Evolutionary conservation across 2,888 invertebrate species (phyloP), one percentile per base, ranked within the genome.

Genomic region (Oeneis ivallda): DNA sequence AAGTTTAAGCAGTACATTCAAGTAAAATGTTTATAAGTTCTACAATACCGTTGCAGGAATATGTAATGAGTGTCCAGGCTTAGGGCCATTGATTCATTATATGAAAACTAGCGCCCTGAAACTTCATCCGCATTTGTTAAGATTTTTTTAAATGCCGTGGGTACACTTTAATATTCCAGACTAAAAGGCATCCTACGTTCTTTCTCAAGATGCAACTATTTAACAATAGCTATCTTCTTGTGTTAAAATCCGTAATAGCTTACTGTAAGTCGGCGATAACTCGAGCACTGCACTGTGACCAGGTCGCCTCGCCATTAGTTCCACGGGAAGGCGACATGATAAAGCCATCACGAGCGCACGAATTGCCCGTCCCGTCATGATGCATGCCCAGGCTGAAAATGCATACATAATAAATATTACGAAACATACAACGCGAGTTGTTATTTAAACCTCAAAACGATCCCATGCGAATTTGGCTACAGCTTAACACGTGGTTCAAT

Each of bases 241-340:
- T 41, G 5, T 41, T 13, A 11, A 13, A 11, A 41, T 5, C 11
- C 0, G 5, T 13, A 4, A 17, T n/a, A 9, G n/a, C 19, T 76
- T 85, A 95, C 95, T 93, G 90, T 54, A 95, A 80, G 69, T 93
- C 93, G 6, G 92, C 86, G 75, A 94, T 93, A 13, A 95, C 92
- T 50, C 93, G 87, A 0, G 95, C 95, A 78, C 96, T 96, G 83
- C 96, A 96, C 1, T 88, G 82, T 0, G 96, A 96, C 96, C 96
- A 96, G 15, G 94, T 92, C 1, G 96, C 95, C 84, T 96, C 96
- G 8, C 96, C 96, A 74, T 93, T 93, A 41, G 94, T 94, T 54
- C 96, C 96, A 71, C 96, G 92, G 3, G 96, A 96, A 0, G 96
- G 95, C 0, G 96, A 96, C 96, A 96, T 96, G 72, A 96, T 95